These are phyloP conservation scores for Baccha elongata DNA, from an alignment of 2,888 invertebrate genomes.

Conservation along the genomic window DNA sequence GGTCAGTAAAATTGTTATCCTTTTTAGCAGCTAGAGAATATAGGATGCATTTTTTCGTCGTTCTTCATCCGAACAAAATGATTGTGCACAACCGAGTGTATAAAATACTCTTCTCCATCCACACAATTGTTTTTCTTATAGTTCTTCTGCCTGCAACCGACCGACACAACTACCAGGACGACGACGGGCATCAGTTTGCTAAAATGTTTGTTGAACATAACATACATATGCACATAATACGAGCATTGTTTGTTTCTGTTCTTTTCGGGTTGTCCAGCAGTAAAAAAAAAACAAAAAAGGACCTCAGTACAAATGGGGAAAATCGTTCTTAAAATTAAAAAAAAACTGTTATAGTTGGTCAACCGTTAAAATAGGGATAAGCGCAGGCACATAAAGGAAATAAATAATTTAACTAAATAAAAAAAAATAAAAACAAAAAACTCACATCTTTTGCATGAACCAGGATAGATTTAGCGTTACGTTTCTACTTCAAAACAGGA, in stretches of 20 bases:
- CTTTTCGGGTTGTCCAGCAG: constrained; percentile 15
- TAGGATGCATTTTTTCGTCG: constrained; percentile 57
- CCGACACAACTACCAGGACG: neutral
- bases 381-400: constrained; percentile 65
- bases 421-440: constrained; percentile 2
- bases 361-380: constrained; percentile 72
- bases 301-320: constrained; percentile 47
- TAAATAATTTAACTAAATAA: constrained; percentile 67
- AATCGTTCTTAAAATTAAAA: constrained; percentile 61
- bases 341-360: constrained; percentile 71
- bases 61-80: constrained; percentile 64
- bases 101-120: constrained; percentile 34
- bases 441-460: constrained; percentile 32
- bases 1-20: constrained; percentile 56
- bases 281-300: constrained; percentile 24
- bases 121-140: neutral
- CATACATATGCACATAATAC: neutral
- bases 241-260: constrained; percentile 49
- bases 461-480: constrained; percentile 43
- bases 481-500: neutral
- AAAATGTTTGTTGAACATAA: constrained; percentile 24
- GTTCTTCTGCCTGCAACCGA: neutral
- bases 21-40: neutral
- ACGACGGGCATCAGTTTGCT: constrained; percentile 24
- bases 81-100: constrained; percentile 60